phyloP scores from a whole-genome alignment of 2,113 vertebrate genomes.

The Lethenteron camtschaticum region DNA sequence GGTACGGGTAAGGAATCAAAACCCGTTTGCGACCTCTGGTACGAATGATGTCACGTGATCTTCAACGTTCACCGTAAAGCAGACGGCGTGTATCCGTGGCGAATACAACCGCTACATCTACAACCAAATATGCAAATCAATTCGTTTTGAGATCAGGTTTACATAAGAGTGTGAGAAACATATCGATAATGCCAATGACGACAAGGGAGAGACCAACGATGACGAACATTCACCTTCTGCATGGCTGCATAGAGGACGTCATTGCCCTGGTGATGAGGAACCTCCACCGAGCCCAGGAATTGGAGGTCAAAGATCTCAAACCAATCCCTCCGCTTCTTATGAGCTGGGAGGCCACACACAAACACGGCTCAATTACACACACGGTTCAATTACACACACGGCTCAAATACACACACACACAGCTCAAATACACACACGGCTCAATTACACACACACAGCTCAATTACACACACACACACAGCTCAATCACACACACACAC shows the following conservation, averaged over 20 bases:
- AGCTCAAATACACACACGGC: no score
- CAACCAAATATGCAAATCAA: background rate
- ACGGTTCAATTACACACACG: no score
- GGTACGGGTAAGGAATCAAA: no score
- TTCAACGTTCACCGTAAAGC: no score
- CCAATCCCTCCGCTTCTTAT: slow-evolving; percentile 66
- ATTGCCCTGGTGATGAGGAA: slow-evolving; percentile 80
- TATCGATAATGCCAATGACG: no score
- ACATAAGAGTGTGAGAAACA: background rate
- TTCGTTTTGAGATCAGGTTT: background rate
- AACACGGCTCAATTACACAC: background rate
- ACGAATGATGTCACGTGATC: no score
- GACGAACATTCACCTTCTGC: slow-evolving; percentile 48
- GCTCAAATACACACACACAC: no score
- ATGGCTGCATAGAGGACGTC: slow-evolving; percentile 82
- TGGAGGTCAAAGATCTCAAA: slow-evolving; percentile 65
- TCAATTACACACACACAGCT: no score
- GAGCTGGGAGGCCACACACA: slow-evolving; percentile 20
- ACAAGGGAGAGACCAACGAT: no score
- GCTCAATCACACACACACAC: no score
- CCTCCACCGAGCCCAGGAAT: slow-evolving; percentile 86
- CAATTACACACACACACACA: no score
- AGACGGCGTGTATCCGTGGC: background rate
- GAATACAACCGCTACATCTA: background rate
- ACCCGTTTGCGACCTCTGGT: no score